phyloP scores from a whole-genome alignment of 2,113 vertebrate genomes.

The Grus americana region DNA sequence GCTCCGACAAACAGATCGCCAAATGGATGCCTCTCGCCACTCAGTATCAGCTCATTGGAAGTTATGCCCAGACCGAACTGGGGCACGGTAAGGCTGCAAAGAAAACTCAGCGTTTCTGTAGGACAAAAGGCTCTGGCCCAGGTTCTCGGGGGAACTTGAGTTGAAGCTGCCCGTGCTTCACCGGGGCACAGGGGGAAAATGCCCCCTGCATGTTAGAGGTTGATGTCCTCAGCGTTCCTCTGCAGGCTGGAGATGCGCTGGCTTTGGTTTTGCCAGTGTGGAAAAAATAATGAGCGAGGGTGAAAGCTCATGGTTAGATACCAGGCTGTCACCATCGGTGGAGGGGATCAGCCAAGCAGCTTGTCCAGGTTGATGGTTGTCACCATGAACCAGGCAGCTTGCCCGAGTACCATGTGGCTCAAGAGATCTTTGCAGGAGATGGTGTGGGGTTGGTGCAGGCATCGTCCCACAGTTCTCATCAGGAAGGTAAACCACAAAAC shows the following conservation, averaged over 20 bases:
- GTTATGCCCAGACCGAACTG: constrained; percentile 79
- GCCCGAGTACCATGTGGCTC: background rate
- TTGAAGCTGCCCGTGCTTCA: background rate
- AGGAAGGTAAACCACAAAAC: background rate
- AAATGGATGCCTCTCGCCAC: constrained; percentile 71
- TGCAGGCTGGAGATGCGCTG: background rate
- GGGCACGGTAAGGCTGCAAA: constrained; percentile 75
- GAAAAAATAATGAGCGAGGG: background rate
- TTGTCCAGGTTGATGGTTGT: background rate
- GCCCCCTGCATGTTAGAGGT: background rate
- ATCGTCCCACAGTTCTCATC: rapidly evolving
- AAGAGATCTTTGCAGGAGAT: background rate
- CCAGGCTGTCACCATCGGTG: background rate
- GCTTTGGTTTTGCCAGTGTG: background rate
- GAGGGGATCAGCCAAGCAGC: background rate
- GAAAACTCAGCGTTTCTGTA: background rate
- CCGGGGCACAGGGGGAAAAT: rapidly evolving
- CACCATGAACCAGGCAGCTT: background rate
- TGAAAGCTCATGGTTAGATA: background rate
- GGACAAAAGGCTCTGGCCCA: background rate
- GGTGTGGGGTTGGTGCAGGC: background rate
- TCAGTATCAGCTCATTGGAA: constrained; percentile 59
- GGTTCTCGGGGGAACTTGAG: background rate
- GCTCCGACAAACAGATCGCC: constrained; percentile 74
- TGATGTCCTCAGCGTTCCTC: background rate